Evolutionary conservation across 2,888 invertebrate genomes (phyloP), one percentile per base, ranked within the genome.

Genomic region (Heliothis peltigera): DNA sequence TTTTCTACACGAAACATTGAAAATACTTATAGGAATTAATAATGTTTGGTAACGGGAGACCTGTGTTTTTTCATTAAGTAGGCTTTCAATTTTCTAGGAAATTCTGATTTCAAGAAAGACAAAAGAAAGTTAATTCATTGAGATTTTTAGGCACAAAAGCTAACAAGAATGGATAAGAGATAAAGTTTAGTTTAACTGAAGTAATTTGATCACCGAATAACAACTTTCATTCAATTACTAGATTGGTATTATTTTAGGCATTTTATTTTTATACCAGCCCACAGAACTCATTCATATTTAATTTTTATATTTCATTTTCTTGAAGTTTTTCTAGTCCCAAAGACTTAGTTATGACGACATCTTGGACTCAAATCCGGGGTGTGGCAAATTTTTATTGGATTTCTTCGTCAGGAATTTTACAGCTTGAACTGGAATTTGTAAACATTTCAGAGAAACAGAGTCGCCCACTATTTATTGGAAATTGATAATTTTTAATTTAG

Each of bases 11-110:
- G 53, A 46, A 72, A 66, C 64, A 48, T 22, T 60, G 51, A 55
- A 64, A 67, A 72, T 72, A 59, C 66, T 64, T 60, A 64, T 44
- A n/a, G 51, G 60, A 65, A 69, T 75, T 75, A 79, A 79, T 77
- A 56, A 64, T 66, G 71, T 65, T 74, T 61, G 49, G 52, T 5
- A 54, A 54, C 55, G 42, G 8, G 25, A 49, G 32, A 42, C 52
- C 43, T 8, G 28, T 56, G 57, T 54, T 63, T 77, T 74, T 78
- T 77, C 57, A 64, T 55, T 77, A 65, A 58, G 42, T 25, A 25
- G 63, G 61, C 63, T 58, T 75, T 70, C 49, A 74, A 70, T 70
- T 79, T 70, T 69, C 62, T 63, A 66, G 49, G 15, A 44, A 53
- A 43, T 22, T 25, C 47, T 44, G 60, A 59, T 61, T 47, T 60